A percentile compares a stretch with the other conserved stretches of the same genome.
These are phyloP conservation scores for Cuculus canorus DNA, from an alignment of 2,797 vertebrate species.

Conservation along the genomic window DNA sequence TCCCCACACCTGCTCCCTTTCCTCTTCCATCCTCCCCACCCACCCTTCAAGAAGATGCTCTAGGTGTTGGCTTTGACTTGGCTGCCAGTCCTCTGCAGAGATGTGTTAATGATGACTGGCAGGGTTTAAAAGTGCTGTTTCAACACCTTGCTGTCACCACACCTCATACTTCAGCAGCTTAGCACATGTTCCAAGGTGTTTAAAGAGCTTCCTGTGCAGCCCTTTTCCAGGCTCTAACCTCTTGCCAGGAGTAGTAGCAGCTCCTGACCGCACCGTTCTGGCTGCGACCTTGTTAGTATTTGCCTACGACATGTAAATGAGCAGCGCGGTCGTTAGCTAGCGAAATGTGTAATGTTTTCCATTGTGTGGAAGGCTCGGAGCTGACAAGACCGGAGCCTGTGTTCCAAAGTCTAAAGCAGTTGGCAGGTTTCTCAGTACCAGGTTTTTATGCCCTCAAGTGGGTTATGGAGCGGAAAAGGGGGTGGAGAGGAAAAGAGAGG, in stretches of 20 bases:
- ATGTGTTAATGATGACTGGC: slow-evolving; percentile 71
- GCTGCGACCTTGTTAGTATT: slow-evolving; percentile 67
- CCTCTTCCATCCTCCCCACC: neutral
- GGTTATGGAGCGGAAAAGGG: slow-evolving; percentile 56
- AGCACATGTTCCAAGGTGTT: slow-evolving; percentile 69
- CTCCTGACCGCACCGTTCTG: slow-evolving; percentile 60
- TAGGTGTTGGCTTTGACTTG: slow-evolving; percentile 35
- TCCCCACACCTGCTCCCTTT: slow-evolving; percentile 50
- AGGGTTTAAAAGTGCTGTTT: slow-evolving; percentile 51
- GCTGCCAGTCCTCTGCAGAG: slow-evolving; percentile 9
- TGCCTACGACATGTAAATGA: slow-evolving; percentile 67
- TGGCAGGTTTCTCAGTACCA: slow-evolving; percentile 76
- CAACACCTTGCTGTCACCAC: slow-evolving; percentile 68
- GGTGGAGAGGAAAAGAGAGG: slow-evolving; percentile 39
- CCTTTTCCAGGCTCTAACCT: slow-evolving; percentile 54
- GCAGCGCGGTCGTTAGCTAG: slow-evolving; percentile 23
- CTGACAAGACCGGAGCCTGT: slow-evolving; percentile 39
- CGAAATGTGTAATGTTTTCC: slow-evolving; percentile 21
- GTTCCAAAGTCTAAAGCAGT: slow-evolving; percentile 71
- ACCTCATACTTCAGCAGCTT: slow-evolving; percentile 72
- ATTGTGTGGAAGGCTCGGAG: slow-evolving; percentile 38
- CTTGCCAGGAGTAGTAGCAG: slow-evolving; percentile 65
- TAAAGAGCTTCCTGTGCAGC: slow-evolving; percentile 33
- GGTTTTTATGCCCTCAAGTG: slow-evolving; percentile 75
- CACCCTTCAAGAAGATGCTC: slow-evolving; percentile 30